Conservation (phyloP, 2,797 vertebrate genomes). For the Alcedo atthis region DNA sequence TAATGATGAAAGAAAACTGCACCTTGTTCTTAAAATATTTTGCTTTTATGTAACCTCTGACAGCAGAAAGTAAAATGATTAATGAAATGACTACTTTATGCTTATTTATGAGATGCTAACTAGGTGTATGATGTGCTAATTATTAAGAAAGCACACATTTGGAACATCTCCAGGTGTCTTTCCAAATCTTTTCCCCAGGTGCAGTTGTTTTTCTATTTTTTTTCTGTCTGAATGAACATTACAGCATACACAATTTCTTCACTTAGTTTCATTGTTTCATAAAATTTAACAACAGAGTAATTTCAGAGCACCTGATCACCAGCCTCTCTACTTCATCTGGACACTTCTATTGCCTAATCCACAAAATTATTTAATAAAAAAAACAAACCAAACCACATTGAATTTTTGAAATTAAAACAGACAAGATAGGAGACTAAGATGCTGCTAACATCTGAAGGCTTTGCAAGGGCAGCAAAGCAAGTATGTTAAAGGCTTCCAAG, state of each 20-base stretch:
- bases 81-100: constrained; percentile 77
- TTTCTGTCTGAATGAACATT: constrained; percentile 53
- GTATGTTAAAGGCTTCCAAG: background rate
- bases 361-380: background rate
- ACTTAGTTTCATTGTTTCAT: constrained; percentile 6
- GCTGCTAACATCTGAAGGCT: background rate
- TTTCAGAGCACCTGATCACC: background rate
- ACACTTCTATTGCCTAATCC: background rate
- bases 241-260: background rate
- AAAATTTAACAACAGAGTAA: background rate
- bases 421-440: background rate
- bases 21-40: constrained; percentile 74
- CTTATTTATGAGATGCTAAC: constrained; percentile 85
- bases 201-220: constrained; percentile 44
- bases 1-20: constrained; percentile 9
- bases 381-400: accelerated
- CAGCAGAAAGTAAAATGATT: constrained; percentile 75
- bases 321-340: background rate
- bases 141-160: constrained; percentile 79
- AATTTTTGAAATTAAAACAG: background rate
- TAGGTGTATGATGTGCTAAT: constrained; percentile 79
- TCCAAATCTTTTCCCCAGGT: constrained; percentile 63
- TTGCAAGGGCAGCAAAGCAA: background rate
- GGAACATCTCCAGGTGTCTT: constrained; percentile 75
- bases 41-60: constrained; percentile 78